Evolutionary conservation across 2,888 invertebrate species (phyloP).

Genomic region (Drosophila histrio): DNA sequence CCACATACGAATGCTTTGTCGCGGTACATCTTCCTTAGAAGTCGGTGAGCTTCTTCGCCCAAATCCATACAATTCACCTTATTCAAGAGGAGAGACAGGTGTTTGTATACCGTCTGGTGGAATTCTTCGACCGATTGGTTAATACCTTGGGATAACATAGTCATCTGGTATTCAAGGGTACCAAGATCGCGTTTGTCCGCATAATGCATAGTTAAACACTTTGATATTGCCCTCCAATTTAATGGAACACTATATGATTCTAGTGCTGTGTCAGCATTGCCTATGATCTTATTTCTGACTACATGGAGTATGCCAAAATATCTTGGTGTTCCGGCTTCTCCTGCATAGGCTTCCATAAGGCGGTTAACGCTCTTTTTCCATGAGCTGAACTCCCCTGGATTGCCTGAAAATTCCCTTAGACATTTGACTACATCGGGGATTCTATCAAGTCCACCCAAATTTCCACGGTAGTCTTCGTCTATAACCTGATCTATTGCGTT

Average conservation of each 20-base stretch:
- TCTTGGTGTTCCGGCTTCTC: not conserved
- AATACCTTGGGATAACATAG: not conserved
- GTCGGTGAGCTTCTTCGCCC: not conserved
- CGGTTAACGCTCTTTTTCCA: constrained; percentile 1
- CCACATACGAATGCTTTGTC: not conserved
- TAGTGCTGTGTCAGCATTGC: not conserved
- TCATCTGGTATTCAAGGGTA: not conserved
- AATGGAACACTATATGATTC: not conserved
- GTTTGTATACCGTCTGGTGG: not conserved
- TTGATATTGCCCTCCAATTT: not conserved
- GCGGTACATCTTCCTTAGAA: not conserved
- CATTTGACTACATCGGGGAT: not conserved
- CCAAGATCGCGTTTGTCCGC: not conserved
- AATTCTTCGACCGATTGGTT: not conserved
- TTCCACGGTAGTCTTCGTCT: not conserved
- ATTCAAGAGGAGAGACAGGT: not conserved
- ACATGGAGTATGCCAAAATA: not conserved
- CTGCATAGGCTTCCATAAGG: not conserved
- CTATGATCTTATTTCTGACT: not conserved
- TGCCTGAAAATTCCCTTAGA: not conserved
- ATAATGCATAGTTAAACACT: not conserved
- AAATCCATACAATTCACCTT: not conserved
- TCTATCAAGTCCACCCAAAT: not conserved
- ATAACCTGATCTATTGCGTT: not conserved
- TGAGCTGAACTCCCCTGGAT: not conserved